Evolutionary conservation across 1,140 invertebrate genomes (phyloP).

Genomic region (Chironomus tepperi): DNA sequence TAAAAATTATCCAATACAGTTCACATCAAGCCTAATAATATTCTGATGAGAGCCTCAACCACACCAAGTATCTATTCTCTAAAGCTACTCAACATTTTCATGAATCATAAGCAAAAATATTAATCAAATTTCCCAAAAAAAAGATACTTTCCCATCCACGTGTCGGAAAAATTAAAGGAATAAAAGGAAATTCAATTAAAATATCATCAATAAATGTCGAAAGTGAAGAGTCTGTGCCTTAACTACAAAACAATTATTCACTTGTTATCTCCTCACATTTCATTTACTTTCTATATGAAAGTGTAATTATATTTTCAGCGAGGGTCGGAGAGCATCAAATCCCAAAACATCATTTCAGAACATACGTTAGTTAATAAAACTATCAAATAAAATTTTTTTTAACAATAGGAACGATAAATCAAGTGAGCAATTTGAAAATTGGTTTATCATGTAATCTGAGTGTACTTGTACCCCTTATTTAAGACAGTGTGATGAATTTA

Average conservation of each 20-base stretch:
- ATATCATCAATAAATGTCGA: conserved; percentile 21
- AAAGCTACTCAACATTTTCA: no score
- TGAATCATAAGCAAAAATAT: no score
- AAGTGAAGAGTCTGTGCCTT: neutral
- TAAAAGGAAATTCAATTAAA: neutral
- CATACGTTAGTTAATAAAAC: neutral
- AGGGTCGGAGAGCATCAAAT: neutral
- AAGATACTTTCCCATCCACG: no score
- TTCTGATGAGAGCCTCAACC: no score
- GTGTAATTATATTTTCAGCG: no score
- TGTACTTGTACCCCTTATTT: neutral
- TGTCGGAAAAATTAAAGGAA: no score
- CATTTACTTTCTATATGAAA: no score
- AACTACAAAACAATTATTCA: neutral
- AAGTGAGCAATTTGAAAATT: neutral
- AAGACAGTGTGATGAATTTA: neutral
- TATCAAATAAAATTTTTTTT: neutral
- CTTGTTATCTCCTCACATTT: neutral
- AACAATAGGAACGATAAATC: conserved; percentile 4
- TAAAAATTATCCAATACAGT: no score
- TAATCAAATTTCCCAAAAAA: no score
- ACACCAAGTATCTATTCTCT: no score
- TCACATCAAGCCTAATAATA: no score
- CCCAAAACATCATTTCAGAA: conserved; percentile 10
- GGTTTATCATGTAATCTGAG: neutral